Base-by-base conservation (phyloP, 2,888 invertebrate species). In the Cataglyphis rosenhaueri region DNA sequence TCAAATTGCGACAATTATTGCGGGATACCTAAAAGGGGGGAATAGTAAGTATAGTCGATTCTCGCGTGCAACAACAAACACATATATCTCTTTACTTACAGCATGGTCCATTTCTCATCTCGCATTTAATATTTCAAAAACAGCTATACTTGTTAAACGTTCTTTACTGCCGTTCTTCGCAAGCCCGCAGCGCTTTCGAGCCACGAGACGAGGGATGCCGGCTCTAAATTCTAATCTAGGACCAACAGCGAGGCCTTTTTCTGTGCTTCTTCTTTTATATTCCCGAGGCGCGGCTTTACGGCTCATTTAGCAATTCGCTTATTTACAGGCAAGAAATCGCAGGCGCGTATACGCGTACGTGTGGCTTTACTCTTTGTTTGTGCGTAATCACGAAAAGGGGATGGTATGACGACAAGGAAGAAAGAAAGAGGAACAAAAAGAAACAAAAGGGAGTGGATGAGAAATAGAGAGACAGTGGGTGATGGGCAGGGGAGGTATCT, bases 231-330 rank as follows among this genome's bases (percentile, higher is more conserved):
- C 66, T 79, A 79, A 79, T 79, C 59, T 71, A 71, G 59, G 44
- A 25, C 59, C 32, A 68, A 66, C 38, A 21, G 70, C 35, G 57
- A 57, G 44, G 12, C 18, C 57, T 8, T 25, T 73, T 44, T 57
- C 65, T 57, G 64, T 21, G 38, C 18, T 79, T 41, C 68, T 61
- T 78, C 41, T 62, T 68, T 41, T 35, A 32, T 38, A 65, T 48
- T n/a, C 35, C 32, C n/a, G 12, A 48, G 62, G 78, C 41, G 48
- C 59, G 52, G 74, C 73, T 76, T 88, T 83, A 92, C 87, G 91
- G 90, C 89, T 91, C 92, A 91, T 92, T 92, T 90, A 90, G 85
- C 91, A 87, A 91, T 92, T 91, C 88, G 87, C 84, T 84, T 86
- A 89, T 88, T 90, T 87, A 84, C 82, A 84, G 82, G 86, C 79